Percentiles rank a stretch among this genome's conserved stretches.
phyloP scores from a whole-genome alignment of 2,888 invertebrate genomes.

The Chloroclysta siterata region DNA sequence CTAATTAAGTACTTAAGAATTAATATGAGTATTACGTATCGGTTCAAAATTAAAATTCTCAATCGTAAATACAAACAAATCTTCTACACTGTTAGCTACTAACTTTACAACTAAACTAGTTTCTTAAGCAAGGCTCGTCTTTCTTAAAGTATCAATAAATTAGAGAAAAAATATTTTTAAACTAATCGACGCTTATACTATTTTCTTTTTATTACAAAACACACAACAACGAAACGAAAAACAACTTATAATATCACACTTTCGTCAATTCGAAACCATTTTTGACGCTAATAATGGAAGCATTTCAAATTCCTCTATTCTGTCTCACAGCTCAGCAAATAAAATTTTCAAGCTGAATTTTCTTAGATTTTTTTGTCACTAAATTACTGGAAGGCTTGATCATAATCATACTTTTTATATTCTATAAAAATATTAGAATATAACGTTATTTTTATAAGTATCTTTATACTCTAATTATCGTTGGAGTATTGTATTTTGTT shows the following conservation, averaged over 20 bases:
- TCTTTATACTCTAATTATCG: constrained; percentile 71
- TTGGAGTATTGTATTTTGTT: constrained; percentile 77
- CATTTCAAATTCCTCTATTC: constrained; percentile 65
- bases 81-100: constrained; percentile 64
- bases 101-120: constrained; percentile 79
- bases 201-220: constrained; percentile 76
- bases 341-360: constrained; percentile 72
- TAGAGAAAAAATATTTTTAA: constrained; percentile 65
- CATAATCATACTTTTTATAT: constrained; percentile 80
- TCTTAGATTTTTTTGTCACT: constrained; percentile 65
- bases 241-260: constrained; percentile 83
- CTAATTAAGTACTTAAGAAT: constrained; percentile 40
- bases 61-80: constrained; percentile 59
- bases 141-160: constrained; percentile 82
- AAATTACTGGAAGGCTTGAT: constrained; percentile 85
- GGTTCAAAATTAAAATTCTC: constrained; percentile 38
- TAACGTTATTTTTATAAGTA: constrained; percentile 65
- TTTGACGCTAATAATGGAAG: constrained; percentile 75
- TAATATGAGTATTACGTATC: constrained; percentile 17
- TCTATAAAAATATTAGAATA: constrained; percentile 85
- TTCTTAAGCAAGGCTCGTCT: constrained; percentile 84
- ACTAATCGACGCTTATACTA: constrained; percentile 75
- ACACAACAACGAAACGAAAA: constrained; percentile 83
- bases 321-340: constrained; percentile 79
- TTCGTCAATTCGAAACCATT: constrained; percentile 68